Base-by-base conservation (phyloP, 2,888 invertebrate genomes). In the Leucania comma region DNA sequence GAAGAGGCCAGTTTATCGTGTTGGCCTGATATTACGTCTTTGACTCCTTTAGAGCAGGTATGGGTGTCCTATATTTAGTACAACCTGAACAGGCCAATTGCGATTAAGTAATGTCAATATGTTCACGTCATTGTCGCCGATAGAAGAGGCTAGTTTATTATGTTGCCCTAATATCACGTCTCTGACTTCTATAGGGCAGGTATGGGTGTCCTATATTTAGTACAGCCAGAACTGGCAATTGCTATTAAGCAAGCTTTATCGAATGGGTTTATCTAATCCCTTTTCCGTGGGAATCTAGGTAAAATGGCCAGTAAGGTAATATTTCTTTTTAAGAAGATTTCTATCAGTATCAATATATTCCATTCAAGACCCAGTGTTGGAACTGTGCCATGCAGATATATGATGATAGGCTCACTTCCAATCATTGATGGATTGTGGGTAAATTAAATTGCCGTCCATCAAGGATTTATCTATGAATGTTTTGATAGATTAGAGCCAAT, bases 381-480 rank as follows among this genome's bases (percentile, higher is more conserved):
- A 78, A 24, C 32, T 24, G n/a, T 67, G 73, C 78, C 76, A 76
- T 56, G 8, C 1, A 51, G 72, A 78, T 76, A 26, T 20, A 62
- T 32, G 59, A 8, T 29, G 76, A 78, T 78, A 72, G 72, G 78
- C 54, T 6, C 10, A 12, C 22, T 38, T 63, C 76, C 78, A 78
- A 78, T 60, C 38, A 29, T 51, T 60, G 62, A 58, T 50, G 50
- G 20, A 17, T 14, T 62, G 50, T 58, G n/a, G 14, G 35, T 20
- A 67, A 35, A 38, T 56, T 20, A n/a, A 59, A 70, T 14, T 51
- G 29, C 0, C 22, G 14, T 24, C 14, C 3, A 29, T 14, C 5
- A 29, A 1, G 22, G 4, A 48, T 48, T 59, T 20, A 5, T 6
- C 29, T 29, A 29, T 4, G 9, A 20, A 1, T n/a, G 1, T 24